Evolutionary conservation across 2,113 vertebrate genomes (phyloP).

Genomic region (Pelecanoides urinatrix): DNA sequence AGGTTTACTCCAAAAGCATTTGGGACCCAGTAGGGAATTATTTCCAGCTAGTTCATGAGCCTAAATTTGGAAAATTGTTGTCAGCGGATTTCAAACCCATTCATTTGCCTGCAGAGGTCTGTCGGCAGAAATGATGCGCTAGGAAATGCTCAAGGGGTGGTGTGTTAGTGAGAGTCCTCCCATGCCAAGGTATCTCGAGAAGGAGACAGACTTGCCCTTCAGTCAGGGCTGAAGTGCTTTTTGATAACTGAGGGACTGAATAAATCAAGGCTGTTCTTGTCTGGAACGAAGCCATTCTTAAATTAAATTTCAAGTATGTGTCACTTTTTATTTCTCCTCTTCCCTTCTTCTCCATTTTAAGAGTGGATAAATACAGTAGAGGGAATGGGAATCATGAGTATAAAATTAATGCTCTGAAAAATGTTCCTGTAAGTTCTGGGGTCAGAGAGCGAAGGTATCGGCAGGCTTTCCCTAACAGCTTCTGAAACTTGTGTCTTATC

Average conservation of each 20-base stretch:
- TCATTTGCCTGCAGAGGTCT: background rate
- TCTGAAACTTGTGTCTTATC: background rate
- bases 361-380: background rate
- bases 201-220: background rate
- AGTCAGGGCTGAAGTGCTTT: background rate
- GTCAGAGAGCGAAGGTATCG: background rate
- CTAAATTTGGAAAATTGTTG: background rate
- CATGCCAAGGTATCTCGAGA: background rate
- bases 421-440: background rate
- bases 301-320: background rate
- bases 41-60: background rate
- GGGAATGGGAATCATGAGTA: background rate
- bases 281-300: background rate
- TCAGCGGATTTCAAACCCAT: background rate
- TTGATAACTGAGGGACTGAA: background rate
- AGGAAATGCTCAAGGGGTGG: background rate
- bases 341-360: background rate
- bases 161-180: background rate
- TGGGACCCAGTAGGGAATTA: background rate
- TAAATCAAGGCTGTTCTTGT: background rate
- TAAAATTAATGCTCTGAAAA: background rate
- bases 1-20: background rate
- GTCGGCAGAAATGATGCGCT: fast-evolving
- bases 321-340: background rate
- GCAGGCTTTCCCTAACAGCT: background rate